These are phyloP conservation scores for Eupithecia dodoneata DNA, from an alignment of 2,888 invertebrate genomes.

Conservation along the genomic window DNA sequence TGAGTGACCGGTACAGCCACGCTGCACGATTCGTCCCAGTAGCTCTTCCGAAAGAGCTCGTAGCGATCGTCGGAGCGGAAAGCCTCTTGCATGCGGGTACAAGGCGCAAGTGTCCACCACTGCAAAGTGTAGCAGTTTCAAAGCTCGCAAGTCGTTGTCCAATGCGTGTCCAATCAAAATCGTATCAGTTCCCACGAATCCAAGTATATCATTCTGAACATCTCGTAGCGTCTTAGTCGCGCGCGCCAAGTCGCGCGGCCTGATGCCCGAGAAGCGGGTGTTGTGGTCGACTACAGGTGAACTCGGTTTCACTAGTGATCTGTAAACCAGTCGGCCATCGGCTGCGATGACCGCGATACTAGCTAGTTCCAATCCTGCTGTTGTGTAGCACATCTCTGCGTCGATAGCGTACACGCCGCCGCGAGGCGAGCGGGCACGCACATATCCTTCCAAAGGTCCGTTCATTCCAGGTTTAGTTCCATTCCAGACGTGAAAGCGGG, in stretches of 20 bases:
- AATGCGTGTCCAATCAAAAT: conserved; percentile 97
- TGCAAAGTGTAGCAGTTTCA: conserved; percentile 92
- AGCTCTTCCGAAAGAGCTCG: conserved; percentile 89
- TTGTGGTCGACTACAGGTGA: conserved; percentile 95
- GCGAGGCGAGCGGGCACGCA: conserved; percentile 82
- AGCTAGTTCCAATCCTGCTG: conserved; percentile 92
- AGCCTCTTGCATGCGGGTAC: conserved; percentile 94
- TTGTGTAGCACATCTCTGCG: conserved; percentile 98
- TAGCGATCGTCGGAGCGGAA: conserved; percentile 92
- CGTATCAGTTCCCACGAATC: conserved; percentile 91
- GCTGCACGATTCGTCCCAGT: conserved; percentile 93
- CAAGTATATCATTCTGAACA: conserved; percentile 93
- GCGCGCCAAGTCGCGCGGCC: conserved; percentile 81
- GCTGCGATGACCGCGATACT: conserved; percentile 93
- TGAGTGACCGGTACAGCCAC: conserved; percentile 89
- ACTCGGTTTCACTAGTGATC: conserved; percentile 92
- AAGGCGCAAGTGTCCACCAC: conserved; percentile 95
- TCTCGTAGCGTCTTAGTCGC: conserved; percentile 88
- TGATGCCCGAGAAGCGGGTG: conserved; percentile 97
- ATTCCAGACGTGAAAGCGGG: conserved; percentile 90
- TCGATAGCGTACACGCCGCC: conserved; percentile 92
- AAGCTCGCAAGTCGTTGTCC: conserved; percentile 95
- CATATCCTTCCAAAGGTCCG: conserved; percentile 88
- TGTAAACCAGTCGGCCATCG: conserved; percentile 91
- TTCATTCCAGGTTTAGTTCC: conserved; percentile 88